These are phyloP conservation scores for Norana najaformis DNA, from an alignment of 2,888 invertebrate species.

Conservation along the genomic window DNA sequence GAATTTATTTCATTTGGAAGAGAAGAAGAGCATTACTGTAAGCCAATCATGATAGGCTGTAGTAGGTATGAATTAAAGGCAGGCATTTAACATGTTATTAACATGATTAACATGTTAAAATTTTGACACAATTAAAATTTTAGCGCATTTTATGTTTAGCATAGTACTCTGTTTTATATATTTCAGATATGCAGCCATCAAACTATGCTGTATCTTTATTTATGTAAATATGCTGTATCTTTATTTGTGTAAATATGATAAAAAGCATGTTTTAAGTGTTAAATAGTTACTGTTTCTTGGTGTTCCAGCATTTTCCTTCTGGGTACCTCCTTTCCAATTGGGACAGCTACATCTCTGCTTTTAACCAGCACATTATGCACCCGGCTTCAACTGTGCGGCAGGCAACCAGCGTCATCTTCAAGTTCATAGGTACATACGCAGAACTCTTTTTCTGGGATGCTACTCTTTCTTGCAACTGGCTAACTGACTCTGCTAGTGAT, in stretches of 20 bases:
- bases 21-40: too few species aligned
- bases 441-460: neutral
- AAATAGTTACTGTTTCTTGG: neutral
- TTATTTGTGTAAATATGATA: neutral
- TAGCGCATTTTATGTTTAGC: too few species aligned
- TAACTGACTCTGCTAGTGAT: neutral
- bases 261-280: neutral
- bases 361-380: constrained; percentile 56
- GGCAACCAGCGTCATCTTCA: constrained; percentile 57
- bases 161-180: too few species aligned
- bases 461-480: too few species aligned
- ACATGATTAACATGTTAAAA: too few species aligned
- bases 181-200: neutral
- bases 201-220: neutral
- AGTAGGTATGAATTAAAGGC: too few species aligned
- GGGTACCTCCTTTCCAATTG: constrained; percentile 51
- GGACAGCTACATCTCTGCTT: constrained; percentile 52
- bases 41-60: too few species aligned
- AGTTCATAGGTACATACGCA: constrained; percentile 53
- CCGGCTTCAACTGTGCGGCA: constrained; percentile 60
- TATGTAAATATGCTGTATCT: too few species aligned
- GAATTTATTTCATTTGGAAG: too few species aligned
- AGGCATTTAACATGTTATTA: too few species aligned
- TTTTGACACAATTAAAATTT: too few species aligned
- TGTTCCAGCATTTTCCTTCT: constrained; percentile 52